Percentiles rank a stretch among this genome's conserved stretches.
Evolutionary conservation across 2,888 invertebrate species (phyloP).

Genomic region (Strigamia transsilvanica): DNA sequence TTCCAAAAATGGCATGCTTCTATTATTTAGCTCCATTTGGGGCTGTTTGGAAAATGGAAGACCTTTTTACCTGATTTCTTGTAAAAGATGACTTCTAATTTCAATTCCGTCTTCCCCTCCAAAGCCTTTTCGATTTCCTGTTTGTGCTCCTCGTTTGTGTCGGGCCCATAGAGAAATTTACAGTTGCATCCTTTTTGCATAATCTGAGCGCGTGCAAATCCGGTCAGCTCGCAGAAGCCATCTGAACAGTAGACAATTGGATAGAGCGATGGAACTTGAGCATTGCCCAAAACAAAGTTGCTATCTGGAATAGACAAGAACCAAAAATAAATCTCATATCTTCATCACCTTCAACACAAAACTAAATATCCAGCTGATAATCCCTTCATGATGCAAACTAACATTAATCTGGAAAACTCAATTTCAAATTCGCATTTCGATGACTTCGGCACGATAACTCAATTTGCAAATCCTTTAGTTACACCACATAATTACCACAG

Average conservation of each 20-base stretch:
- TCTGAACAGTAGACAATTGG: slow-evolving; percentile 97
- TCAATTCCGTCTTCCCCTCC: slow-evolving; percentile 88
- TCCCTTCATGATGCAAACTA: too few species aligned
- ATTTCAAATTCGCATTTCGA: background rate
- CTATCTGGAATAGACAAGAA: slow-evolving; percentile 74
- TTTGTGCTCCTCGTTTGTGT: slow-evolving; percentile 88
- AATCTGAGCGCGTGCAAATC: slow-evolving; percentile 91
- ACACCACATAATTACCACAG: too few species aligned
- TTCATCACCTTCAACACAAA: too few species aligned
- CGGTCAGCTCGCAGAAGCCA: slow-evolving; percentile 95
- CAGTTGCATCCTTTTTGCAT: slow-evolving; percentile 97
- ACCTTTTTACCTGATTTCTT: slow-evolving; percentile 84
- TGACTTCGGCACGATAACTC: too few species aligned
- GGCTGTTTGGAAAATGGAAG: too few species aligned
- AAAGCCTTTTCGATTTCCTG: slow-evolving; percentile 87
- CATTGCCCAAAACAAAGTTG: slow-evolving; percentile 95
- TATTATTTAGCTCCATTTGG: too few species aligned
- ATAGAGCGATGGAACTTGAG: slow-evolving; percentile 84
- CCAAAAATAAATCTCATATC: background rate
- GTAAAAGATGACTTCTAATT: slow-evolving; percentile 92
- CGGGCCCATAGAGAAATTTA: slow-evolving; percentile 90
- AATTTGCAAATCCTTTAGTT: too few species aligned
- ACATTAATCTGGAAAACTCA: too few species aligned
- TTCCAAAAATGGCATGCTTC: too few species aligned
- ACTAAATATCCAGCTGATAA: too few species aligned